These are phyloP conservation scores for Neodontobutis hainanensis DNA, from an alignment of 2,113 vertebrate species.

Conservation along the genomic window DNA sequence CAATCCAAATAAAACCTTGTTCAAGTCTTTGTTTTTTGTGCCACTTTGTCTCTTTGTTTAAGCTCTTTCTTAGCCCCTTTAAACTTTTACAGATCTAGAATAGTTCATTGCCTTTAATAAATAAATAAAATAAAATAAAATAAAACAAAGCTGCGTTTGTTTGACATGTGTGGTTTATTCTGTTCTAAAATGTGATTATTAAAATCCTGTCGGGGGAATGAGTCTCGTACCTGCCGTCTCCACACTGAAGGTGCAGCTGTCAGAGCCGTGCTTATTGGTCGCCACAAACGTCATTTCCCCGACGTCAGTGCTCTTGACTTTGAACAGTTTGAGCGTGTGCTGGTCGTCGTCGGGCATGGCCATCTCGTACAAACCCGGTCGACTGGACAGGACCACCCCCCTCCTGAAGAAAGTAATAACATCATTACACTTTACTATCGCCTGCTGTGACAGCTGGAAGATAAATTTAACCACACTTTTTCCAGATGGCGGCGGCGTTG, in stretches of 20 bases:
- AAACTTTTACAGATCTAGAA: no score
- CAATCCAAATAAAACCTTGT: no score
- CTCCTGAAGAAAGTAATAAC: constrained; percentile 67
- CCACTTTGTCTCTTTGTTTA: no score
- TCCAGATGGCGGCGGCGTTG: constrained; percentile 87
- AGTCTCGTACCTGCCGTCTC: constrained; percentile 84
- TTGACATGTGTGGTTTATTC: no score
- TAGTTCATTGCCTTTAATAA: no score
- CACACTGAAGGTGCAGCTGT: constrained; percentile 84
- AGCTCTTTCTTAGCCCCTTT: no score
- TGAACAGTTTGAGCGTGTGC: constrained; percentile 85
- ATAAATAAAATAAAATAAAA: no score
- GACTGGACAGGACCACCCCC: constrained; percentile 77
- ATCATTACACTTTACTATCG: no score
- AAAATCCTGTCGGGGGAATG: neutral
- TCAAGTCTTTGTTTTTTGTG: no score
- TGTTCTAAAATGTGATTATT: no score
- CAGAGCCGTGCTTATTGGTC: constrained; percentile 85
- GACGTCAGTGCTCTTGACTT: constrained; percentile 78
- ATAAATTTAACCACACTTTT: constrained; percentile 75
- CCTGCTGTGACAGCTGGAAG: no score
- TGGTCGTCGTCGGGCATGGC: constrained; percentile 91
- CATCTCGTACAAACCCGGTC: constrained; percentile 83
- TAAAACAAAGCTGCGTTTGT: no score
- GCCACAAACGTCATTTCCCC: constrained; percentile 87